Evolutionary conservation across 2,113 vertebrate genomes (phyloP), one percentile per base, ranked within the genome.

Genomic region (Eulemur macaco): DNA sequence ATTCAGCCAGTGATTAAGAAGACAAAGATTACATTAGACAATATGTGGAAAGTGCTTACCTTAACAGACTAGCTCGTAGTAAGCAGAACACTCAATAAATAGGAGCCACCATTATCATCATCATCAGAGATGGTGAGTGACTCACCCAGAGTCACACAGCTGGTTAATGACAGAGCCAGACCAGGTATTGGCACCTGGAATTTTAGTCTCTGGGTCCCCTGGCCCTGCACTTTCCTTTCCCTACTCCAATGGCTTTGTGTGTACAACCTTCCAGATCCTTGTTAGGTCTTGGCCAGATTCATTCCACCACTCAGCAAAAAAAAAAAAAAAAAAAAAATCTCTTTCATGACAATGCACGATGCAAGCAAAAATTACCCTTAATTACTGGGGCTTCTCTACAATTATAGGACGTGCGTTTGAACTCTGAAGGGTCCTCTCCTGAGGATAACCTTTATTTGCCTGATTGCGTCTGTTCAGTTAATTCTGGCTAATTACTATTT

Each of bases 401-500:
- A 98, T 98, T 98, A 98, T 84, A 97, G 98, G 97, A 98, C 91
- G 87, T 96, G 97, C 95, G 86, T 98, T 97, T 98, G 98, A 98
- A 99, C 98, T 98, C 97, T 66, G 91, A 98, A 98, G 98, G 98
- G 98, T 98, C 97, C 97, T 98, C 98, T 98, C 98, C 96, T 95
- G 98, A 98, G 98, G 98, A 98, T 98, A 99, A 99, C 98, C 98
- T 99, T 99, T 99, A 98, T 98, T 99, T 99, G 98, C 98, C 98
- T 99, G 98, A 99, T 99, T 99, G 98, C 98, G 97, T 98, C 98
- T 98, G 97, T 98, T 99, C 98, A 98, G 98, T 98, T 99, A 99
- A 98, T 99, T 99, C 98, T 98, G 80, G 97, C 98, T 99, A 98
- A 99, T 98, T 98, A 98, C 98, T 98, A 98, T 98, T 99, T 99